Conservation (phyloP, 2,888 invertebrate species). For the Byasa hedistus region DNA sequence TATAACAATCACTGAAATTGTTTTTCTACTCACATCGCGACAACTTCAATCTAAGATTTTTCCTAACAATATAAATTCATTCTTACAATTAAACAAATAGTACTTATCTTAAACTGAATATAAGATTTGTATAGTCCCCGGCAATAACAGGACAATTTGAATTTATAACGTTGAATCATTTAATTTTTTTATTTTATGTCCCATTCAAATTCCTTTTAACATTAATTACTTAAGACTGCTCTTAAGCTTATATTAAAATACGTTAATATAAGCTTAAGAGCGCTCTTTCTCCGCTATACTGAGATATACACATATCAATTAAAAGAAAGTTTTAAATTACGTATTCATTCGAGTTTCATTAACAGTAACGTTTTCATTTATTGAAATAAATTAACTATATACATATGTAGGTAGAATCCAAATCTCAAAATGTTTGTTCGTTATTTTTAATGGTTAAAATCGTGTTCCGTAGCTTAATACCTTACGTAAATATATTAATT, state of each 20-base stretch:
- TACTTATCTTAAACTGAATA: neutral
- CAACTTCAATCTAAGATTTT: no score
- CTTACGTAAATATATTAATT: no score
- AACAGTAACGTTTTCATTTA: neutral
- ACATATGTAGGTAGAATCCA: neutral
- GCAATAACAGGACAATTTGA: neutral
- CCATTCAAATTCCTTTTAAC: neutral
- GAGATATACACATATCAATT: slow-evolving; percentile 15
- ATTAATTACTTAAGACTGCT: neutral
- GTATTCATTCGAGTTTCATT: slow-evolving; percentile 7
- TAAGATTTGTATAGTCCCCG: neutral
- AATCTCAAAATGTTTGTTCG: neutral
- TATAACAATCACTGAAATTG: neutral
- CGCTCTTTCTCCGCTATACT: slow-evolving; percentile 5
- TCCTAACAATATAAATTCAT: neutral
- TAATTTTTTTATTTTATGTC: neutral
- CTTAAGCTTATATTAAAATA: neutral
- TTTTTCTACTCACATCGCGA: no score
- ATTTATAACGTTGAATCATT: neutral
- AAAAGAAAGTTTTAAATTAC: slow-evolving; percentile 19
- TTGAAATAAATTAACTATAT: slow-evolving; percentile 4
- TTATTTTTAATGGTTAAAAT: neutral
- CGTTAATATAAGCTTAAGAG: neutral
- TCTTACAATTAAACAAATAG: neutral
- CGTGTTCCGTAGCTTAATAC: no score